A percentile compares a stretch with the other conserved stretches of the same genome.
These are phyloP conservation scores for Lepus townsendii DNA, from an alignment of 2,797 vertebrate genomes.

Conservation along the genomic window DNA sequence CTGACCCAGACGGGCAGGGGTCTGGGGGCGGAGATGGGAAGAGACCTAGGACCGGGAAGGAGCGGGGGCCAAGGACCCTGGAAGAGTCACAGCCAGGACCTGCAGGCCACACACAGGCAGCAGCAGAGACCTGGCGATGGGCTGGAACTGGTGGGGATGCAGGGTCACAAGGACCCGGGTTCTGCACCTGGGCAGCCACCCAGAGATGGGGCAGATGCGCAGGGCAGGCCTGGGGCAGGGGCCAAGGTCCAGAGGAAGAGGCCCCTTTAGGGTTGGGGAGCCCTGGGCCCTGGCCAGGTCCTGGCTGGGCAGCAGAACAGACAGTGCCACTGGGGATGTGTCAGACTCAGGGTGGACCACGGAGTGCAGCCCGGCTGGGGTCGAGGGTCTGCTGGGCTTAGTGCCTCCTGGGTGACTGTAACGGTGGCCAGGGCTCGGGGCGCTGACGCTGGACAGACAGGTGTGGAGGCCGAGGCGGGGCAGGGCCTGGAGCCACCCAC, in stretches of 20 bases:
- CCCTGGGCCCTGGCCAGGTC: neutral
- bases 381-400: neutral
- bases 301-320: neutral
- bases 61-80: fast-evolving
- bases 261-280: neutral
- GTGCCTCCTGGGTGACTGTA: neutral
- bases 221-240: neutral
- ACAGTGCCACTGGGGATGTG: neutral
- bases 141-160: fast-evolving
- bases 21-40: too few species aligned
- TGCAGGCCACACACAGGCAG: fast-evolving
- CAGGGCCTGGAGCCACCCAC: slow-evolving; percentile 82
- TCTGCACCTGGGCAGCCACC: neutral
- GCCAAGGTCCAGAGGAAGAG: too few species aligned
- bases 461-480: neutral
- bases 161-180: neutral
- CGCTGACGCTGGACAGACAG: neutral
- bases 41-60: neutral
- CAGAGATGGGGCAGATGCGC: neutral
- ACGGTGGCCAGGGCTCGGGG: neutral
- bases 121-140: neutral
- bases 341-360: neutral
- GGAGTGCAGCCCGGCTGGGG: too few species aligned
- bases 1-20: neutral
- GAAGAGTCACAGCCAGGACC: neutral